These are phyloP conservation scores for Blennius ocellaris DNA, from an alignment of 2,113 vertebrate genomes.

Conservation along the genomic window DNA sequence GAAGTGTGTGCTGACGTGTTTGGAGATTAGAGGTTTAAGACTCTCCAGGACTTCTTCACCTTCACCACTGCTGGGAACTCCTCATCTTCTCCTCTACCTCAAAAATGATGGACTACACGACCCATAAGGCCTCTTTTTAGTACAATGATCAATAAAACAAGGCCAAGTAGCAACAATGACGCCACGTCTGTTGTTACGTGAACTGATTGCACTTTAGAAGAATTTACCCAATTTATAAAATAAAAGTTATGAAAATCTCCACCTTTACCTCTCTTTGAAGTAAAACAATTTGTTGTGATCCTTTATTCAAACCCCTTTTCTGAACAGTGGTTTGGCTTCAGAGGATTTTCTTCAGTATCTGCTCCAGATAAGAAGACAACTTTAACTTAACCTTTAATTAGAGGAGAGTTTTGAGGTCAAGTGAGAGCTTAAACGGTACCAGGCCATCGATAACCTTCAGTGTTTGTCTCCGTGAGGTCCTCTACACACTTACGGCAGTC, in stretches of 20 bases:
- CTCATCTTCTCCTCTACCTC: background rate
- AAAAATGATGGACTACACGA: slow-evolving; percentile 2
- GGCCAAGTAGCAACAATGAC: too few relatives aligned
- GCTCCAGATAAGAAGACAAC: slow-evolving; percentile 4
- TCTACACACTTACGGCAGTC: background rate
- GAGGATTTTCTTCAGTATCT: background rate
- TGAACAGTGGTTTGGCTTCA: background rate
- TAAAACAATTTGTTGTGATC: background rate
- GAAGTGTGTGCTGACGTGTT: slow-evolving; percentile 59
- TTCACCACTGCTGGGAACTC: slow-evolving; percentile 17
- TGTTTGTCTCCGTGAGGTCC: background rate
- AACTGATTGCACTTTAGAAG: too few relatives aligned
- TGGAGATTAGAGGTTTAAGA: slow-evolving; percentile 39
- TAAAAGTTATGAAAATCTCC: background rate
- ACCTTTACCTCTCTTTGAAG: background rate
- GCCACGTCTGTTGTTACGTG: too few relatives aligned
- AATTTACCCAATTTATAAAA: too few relatives aligned
- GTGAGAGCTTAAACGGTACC: slow-evolving; percentile 12
- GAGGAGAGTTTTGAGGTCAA: slow-evolving; percentile 30
- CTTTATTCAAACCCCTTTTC: background rate
- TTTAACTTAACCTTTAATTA: slow-evolving; percentile 15
- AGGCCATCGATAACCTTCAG: background rate
- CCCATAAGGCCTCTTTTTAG: background rate
- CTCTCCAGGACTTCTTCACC: slow-evolving; percentile 18
- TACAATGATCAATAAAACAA: too few relatives aligned